phyloP scores from a whole-genome alignment of 2,113 vertebrate species.

The Chrysemys picta region DNA sequence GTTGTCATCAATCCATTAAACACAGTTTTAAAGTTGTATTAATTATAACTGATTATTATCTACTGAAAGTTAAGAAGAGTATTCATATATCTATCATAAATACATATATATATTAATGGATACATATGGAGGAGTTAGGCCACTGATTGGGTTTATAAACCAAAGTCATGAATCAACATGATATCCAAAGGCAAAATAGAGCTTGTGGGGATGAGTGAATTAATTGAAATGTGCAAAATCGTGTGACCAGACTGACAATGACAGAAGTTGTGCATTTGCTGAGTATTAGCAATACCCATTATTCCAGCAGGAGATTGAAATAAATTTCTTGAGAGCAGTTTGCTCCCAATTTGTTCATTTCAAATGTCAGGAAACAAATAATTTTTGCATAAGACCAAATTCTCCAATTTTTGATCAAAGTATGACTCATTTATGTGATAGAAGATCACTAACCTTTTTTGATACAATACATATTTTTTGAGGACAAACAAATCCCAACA shows the following conservation, averaged over 20 bases:
- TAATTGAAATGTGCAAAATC: background rate
- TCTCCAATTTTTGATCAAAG: background rate
- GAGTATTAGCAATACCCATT: background rate
- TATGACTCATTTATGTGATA: background rate
- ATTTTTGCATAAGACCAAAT: background rate
- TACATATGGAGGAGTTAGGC: background rate
- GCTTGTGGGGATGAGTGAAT: background rate
- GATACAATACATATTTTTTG: background rate
- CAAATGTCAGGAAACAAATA: background rate
- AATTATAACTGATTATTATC: background rate
- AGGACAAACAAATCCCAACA: background rate
- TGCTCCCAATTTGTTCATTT: background rate
- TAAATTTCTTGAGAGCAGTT: background rate
- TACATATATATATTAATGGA: background rate
- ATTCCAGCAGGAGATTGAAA: background rate
- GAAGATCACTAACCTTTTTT: background rate
- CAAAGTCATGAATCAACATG: background rate
- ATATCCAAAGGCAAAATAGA: background rate
- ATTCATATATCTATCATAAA: background rate
- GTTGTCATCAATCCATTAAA: background rate
- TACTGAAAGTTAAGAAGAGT: background rate
- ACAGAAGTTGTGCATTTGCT: background rate
- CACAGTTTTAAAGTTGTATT: background rate
- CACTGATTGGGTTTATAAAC: conserved; percentile 19
- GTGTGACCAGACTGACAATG: background rate